These are phyloP conservation scores for Alcis repandata DNA, from an alignment of 2,888 invertebrate genomes.

Conservation along the genomic window DNA sequence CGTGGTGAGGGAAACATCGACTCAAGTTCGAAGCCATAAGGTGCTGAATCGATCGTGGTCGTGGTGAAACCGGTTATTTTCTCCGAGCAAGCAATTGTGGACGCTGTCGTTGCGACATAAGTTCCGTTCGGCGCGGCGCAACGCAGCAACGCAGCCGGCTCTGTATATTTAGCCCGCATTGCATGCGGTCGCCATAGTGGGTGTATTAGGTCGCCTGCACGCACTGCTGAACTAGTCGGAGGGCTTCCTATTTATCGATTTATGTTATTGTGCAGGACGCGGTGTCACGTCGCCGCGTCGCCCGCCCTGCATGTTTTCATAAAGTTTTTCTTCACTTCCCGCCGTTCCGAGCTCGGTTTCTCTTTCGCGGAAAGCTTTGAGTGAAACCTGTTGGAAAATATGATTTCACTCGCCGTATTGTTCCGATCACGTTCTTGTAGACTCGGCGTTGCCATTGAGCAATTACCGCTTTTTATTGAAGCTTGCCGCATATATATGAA, in stretches of 20 bases:
- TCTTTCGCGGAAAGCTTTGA: constrained; percentile 73
- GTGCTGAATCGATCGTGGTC: constrained; percentile 59
- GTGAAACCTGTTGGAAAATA: constrained; percentile 74
- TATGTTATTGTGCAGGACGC: constrained; percentile 77
- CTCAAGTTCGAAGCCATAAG: constrained; percentile 54
- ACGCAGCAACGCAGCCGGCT: constrained; percentile 68
- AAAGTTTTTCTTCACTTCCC: constrained; percentile 73
- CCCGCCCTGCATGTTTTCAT: constrained; percentile 64
- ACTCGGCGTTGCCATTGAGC: constrained; percentile 46
- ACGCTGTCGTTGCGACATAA: constrained; percentile 80
- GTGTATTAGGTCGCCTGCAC: constrained; percentile 86
- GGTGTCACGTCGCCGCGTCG: constrained; percentile 65
- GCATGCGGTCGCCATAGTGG: constrained; percentile 78
- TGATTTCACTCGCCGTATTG: constrained; percentile 70
- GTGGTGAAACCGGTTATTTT: constrained; percentile 76
- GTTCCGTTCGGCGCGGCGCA: constrained; percentile 71
- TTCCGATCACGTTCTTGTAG: constrained; percentile 53
- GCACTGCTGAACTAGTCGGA: constrained; percentile 86
- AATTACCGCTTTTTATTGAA: constrained; percentile 42
- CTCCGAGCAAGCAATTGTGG: constrained; percentile 78
- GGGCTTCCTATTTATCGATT: constrained; percentile 85
- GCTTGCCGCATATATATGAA: constrained; percentile 16
- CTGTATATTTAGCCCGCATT: constrained; percentile 86
- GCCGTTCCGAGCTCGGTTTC: constrained; percentile 66
- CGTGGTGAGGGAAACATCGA: constrained; percentile 54